A percentile compares a stretch with the other conserved stretches of the same genome.
Conservation (phyloP, 2,797 vertebrate genomes). For the Martes flavigula region DNA sequence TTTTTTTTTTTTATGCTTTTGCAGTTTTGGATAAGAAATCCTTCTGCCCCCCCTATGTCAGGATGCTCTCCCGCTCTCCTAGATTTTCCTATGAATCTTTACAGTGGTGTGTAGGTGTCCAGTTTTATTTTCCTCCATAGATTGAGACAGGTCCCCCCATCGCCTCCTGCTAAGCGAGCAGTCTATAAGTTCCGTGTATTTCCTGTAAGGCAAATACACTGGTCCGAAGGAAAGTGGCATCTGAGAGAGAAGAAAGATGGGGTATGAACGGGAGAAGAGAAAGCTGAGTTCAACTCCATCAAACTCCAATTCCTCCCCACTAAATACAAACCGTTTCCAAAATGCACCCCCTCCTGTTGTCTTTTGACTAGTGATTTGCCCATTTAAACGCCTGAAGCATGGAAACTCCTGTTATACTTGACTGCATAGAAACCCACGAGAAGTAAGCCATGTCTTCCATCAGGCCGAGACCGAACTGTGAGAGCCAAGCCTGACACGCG, state of each 20-base stretch:
- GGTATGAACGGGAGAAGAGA: background rate
- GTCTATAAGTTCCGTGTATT: background rate
- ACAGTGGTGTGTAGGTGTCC: background rate
- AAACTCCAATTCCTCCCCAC: background rate
- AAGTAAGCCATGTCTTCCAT: background rate
- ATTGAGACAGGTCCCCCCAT: background rate
- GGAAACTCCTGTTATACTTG: no score
- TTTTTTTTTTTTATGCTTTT: background rate
- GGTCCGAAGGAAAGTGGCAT: background rate
- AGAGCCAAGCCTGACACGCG: background rate
- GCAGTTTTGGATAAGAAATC: background rate
- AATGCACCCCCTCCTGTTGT: background rate
- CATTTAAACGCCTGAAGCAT: background rate
- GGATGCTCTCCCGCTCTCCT: background rate
- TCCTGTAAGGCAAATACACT: background rate
- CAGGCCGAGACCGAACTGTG: background rate
- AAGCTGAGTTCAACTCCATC: background rate
- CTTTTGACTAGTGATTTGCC: background rate
- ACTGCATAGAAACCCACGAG: background rate
- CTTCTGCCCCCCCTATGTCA: background rate
- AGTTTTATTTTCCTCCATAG: background rate
- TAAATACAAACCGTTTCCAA: background rate
- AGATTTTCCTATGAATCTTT: background rate
- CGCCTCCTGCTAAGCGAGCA: background rate
- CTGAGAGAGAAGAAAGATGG: background rate